Base-by-base conservation (phyloP, 2,888 invertebrate genomes). In the Pelosia muscerda region DNA sequence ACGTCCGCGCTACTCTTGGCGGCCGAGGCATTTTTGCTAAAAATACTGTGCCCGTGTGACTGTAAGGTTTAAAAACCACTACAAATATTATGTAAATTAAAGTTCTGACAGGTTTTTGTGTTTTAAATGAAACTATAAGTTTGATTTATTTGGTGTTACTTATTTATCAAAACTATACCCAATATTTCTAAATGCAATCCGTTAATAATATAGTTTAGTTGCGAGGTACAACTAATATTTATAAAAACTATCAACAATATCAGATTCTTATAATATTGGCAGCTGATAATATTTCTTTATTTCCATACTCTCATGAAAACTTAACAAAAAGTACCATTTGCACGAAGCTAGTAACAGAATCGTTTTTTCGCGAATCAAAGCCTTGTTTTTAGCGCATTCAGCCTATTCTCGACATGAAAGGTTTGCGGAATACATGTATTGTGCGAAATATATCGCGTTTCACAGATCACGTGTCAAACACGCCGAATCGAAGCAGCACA, bases 401-500 rank as follows among this genome's bases (percentile, higher is more conserved):
- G 42, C 54, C 65, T 73, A 67, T 74, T 68, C 60, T 64, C 62
- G 25, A 58, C 66, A 66, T 65, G 65, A 54, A 75, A 75, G 70
- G 71, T 85, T 86, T 85, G 87, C 76, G 87, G 88, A 88, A 84
- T 81, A 83, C 77, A 78, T 72, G 77, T 74, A 84, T 89, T 89
- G 87, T 88, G 78, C 70, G 83, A 82, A 84, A 78, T 79, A 81
- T 89, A 92, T 92, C 91, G 79, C 84, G 82, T 92, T 93, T 83
- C 73, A 78, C 81, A 87, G 88, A 81, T 90, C 78, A 70, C 69
- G 77, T 91, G 87, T 90, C 92, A 91, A 90, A 92, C 80, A 84
- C 68, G 84, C 92, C 91, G 91, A 83, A 73, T 68, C 19, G 38
- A 9, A 80, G 2, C 25, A 42, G 83, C 28, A 22, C 53, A 22